Base-by-base conservation (phyloP, 2,113 vertebrate species). In the Pelodiscus sinensis region DNA sequence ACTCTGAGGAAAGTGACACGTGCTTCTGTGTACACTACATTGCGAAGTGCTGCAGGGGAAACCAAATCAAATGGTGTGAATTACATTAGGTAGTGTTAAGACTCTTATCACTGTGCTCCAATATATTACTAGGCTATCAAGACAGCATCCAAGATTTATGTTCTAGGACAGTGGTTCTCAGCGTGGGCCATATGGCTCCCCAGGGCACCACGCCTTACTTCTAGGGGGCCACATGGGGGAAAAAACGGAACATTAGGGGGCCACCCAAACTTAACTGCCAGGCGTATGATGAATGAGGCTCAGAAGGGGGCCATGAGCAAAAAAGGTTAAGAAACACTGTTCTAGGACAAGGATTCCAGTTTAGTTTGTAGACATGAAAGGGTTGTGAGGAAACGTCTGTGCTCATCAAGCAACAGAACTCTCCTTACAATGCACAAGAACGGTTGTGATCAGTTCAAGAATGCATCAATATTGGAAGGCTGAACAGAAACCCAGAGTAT, bases 71-170 rank as follows among this genome's bases (percentile, higher is more conserved):
- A 62, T 13, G 27, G 9, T 22, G 54, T 60, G 82, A 80, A 35
- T 5, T 77, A 9, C 0, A 81, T 14, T n/a, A 19, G 65, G 7
- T n/a, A n/a, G 1, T 27, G 12, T 14, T 5, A 51, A 35, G 75
- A n/a, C 29, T 71, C 35, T 18, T 12, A 25, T 44, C 35, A 14
- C 22, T 75, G 44, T 44, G 44, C 44, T 44, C 44, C 5, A 44
- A 44, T 44, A 44, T 6, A 44, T 44, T 44, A 44, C 44, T 2
- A 44, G 44, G 44, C 44, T 44, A 6, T 44, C 38, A 44, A 44
- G 38, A 44, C 38, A 44, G 38, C 38, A 5, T 44, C 44, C 44
- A 44, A 44, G 44, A 44, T 44, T 5, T 44, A 44, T 44, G 44
- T 44, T 44, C 44, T 44, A 44, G 44, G 44, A 44, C 44, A 44